Conservation (phyloP, 2,888 invertebrate species). For the Zootermopsis nevadensis region DNA sequence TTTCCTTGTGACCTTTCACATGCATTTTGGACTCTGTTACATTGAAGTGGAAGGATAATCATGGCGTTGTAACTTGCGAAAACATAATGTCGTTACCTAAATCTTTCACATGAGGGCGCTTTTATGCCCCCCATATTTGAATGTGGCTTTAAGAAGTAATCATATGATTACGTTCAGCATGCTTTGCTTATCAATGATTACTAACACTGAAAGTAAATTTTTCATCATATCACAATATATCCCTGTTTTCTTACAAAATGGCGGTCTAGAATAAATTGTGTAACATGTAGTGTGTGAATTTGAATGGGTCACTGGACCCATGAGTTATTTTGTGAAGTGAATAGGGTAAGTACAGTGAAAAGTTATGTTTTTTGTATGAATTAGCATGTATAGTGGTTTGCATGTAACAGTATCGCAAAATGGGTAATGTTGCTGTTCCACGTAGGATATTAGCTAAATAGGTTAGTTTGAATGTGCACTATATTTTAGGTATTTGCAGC, state of each 20-base stretch:
- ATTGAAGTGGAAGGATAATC: constrained; percentile 40
- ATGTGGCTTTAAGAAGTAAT: constrained; percentile 2
- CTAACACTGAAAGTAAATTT: neutral
- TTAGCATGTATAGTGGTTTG: neutral
- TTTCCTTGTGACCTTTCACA: constrained; percentile 47
- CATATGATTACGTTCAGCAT: constrained; percentile 10
- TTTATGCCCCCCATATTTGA: constrained; percentile 32
- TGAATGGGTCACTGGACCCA: constrained; percentile 22
- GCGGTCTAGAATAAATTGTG: neutral
- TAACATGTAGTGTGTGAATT: constrained; percentile 22
- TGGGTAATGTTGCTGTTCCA: no score
- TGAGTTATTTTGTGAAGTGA: neutral
- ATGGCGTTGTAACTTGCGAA: constrained; percentile 41
- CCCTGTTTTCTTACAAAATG: constrained; percentile 24
- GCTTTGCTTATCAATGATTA: neutral
- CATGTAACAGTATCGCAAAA: neutral
- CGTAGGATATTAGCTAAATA: no score
- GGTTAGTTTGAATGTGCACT: no score
- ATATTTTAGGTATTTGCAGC: no score
- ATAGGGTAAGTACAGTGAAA: constrained; percentile 7
- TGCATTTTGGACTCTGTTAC: constrained; percentile 47
- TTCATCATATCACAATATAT: neutral
- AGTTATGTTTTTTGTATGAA: neutral
- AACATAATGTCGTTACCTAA: neutral
- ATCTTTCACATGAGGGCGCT: constrained; percentile 24